Base-by-base conservation (phyloP, 1,140 invertebrate species). In the Pseudomyrmex flavicornis region DNA sequence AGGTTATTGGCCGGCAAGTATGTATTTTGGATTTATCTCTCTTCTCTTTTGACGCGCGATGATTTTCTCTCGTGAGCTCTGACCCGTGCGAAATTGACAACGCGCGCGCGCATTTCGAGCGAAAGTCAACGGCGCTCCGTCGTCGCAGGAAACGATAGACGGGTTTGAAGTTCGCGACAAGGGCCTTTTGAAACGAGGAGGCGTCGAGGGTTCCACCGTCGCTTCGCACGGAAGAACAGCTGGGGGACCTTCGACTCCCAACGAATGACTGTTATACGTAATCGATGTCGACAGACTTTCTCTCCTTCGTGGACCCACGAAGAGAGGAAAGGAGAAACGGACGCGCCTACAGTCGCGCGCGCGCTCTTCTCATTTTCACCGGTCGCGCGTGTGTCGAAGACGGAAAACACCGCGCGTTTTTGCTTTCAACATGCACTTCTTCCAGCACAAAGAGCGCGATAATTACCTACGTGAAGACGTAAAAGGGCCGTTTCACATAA, bases 281-380 rank as follows among this genome's bases (percentile, higher is more conserved):
- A 92, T 92, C 88, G 89, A 92, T 88, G 90, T 91, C 84, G 88
- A 90, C 85, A 85, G 82, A 88, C 89, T 91, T 90, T 91, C 88
- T 89, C 84, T 87, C 90, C 35, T 35, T 83, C 85, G 66, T 79
- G 82, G 69, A 59, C 63, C 73, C 59, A 46, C 73, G 68, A 59
- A 58, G 54, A 54, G 17, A 56, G 58, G 50, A 80, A 62, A 69
- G 66, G 59, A 62, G 69, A 85, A 52, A 12, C 65, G 54, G 44
- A 46, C 76, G 76, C n/a, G 66, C 54, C 56, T 72, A 59, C 48
- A 59, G 61, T 17, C 48, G 48, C 15, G 22, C 35, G 73, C 63
- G 26, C 44, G 54, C 66, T 80, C 66, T 80, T 80, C 72, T 46
- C 76, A 50, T 80, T 80, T 80, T 80, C 76, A 80, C 54, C 63